These are phyloP conservation scores for Sminthurinus signatus DNA, from an alignment of 1,140 invertebrate genomes.

Conservation along the genomic window DNA sequence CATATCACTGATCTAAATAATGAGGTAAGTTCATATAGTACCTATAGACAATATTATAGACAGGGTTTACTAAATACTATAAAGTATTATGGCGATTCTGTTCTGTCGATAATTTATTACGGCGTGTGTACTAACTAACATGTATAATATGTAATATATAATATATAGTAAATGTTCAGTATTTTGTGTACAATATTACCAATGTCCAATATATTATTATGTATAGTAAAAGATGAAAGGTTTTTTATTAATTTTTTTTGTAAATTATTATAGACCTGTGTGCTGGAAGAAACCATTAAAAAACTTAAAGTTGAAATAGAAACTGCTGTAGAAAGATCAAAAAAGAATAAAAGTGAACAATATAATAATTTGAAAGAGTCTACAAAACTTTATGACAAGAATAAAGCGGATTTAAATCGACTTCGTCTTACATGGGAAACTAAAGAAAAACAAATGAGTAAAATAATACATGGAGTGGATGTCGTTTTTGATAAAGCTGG, in stretches of 20 bases:
- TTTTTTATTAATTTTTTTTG: background rate
- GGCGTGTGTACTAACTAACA: too few species aligned
- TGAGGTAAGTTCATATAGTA: slow-evolving; percentile 11
- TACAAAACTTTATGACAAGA: background rate
- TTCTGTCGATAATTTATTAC: too few species aligned
- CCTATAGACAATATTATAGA: background rate
- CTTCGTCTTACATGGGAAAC: background rate
- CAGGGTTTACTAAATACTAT: background rate
- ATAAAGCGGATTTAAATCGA: background rate
- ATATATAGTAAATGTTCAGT: too few species aligned
- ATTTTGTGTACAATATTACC: too few species aligned
- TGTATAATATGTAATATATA: too few species aligned
- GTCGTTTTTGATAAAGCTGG: slow-evolving; percentile 14
- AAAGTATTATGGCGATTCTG: too few species aligned
- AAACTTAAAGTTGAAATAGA: slow-evolving; percentile 23
- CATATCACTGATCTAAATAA: slow-evolving; percentile 32
- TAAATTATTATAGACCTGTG: background rate
- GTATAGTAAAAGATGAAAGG: too few species aligned
- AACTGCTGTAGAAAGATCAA: background rate
- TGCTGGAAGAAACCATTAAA: slow-evolving; percentile 1
- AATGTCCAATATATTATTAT: too few species aligned
- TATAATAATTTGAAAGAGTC: background rate
- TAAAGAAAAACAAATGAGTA: slow-evolving; percentile 2
- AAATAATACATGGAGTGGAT: slow-evolving; percentile 11
- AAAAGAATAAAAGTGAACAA: background rate